Evolutionary conservation across 2,888 invertebrate genomes (phyloP).

Genomic region (Smittia aterrima): DNA sequence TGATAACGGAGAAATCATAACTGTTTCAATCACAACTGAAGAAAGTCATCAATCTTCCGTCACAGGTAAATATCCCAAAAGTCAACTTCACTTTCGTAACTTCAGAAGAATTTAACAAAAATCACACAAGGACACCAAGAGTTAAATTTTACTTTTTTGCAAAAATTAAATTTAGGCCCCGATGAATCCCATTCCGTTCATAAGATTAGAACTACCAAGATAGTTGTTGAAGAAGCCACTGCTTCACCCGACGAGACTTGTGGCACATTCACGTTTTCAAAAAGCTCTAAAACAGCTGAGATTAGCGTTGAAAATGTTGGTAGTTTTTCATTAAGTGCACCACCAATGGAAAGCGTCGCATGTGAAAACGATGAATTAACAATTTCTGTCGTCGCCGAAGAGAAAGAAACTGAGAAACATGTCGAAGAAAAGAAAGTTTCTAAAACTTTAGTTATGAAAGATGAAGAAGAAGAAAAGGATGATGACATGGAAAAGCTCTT

Average conservation of each 20-base stretch:
- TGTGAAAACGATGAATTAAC: slow-evolving; percentile 48
- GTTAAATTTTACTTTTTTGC: not conserved
- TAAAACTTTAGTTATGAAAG: slow-evolving; percentile 43
- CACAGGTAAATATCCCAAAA: slow-evolving; percentile 59
- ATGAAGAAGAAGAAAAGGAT: slow-evolving; percentile 46
- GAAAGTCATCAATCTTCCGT: slow-evolving; percentile 63
- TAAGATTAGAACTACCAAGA: slow-evolving; percentile 63
- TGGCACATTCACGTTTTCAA: slow-evolving; percentile 56
- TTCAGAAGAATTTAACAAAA: not conserved
- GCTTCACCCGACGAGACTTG: slow-evolving; percentile 45
- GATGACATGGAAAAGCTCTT: slow-evolving; percentile 52
- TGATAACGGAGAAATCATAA: slow-evolving; percentile 52
- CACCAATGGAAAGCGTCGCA: not conserved
- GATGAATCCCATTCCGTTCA: slow-evolving; percentile 66
- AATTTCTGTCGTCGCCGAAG: slow-evolving; percentile 58
- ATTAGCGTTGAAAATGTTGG: slow-evolving; percentile 58
- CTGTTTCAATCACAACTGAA: slow-evolving; percentile 60
- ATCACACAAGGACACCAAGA: not conserved
- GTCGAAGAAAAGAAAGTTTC: too few species aligned
- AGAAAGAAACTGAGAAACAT: slow-evolving; percentile 55
- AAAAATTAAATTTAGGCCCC: slow-evolving; percentile 56
- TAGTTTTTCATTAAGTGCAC: slow-evolving; percentile 48
- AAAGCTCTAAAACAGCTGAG: slow-evolving; percentile 59
- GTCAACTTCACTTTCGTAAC: not conserved
- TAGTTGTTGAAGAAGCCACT: slow-evolving; percentile 58